These are phyloP conservation scores for Epistrophe eligans DNA, from an alignment of 2,888 invertebrate genomes.

Conservation along the genomic window DNA sequence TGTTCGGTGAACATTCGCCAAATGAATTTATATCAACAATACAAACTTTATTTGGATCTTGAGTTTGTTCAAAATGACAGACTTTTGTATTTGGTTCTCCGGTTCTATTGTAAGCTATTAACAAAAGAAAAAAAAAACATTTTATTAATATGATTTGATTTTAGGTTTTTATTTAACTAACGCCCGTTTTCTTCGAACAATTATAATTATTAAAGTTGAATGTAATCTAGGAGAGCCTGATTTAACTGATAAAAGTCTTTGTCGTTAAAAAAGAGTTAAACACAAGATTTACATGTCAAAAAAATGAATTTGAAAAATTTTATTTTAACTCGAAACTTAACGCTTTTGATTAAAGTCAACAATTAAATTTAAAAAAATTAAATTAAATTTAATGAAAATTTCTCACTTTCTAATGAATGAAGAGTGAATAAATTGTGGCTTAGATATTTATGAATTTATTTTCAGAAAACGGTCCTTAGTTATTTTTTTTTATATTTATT, in stretches of 20 bases:
- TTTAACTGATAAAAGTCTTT: too few species aligned
- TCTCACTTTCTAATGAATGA: too few species aligned
- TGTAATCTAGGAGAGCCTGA: too few species aligned
- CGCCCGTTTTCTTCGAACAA: neutral
- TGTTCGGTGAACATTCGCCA: constrained; percentile 85
- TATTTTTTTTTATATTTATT: neutral
- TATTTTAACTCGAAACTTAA: too few species aligned
- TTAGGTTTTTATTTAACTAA: neutral
- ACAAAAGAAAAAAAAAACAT: neutral
- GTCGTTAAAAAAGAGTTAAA: too few species aligned
- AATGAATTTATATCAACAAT: constrained; percentile 83
- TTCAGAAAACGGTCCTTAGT: neutral
- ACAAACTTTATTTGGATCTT: constrained; percentile 85
- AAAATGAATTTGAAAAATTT: too few species aligned
- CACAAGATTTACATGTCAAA: too few species aligned
- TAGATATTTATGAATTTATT: neutral
- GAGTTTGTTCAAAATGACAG: constrained; percentile 85
- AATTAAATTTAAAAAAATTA: too few species aligned
- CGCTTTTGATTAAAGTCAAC: too few species aligned
- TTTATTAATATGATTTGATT: neutral
- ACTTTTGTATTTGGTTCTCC: constrained; percentile 85
- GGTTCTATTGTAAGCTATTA: constrained; percentile 83
- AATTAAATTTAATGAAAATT: neutral
- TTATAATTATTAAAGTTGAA: neutral
- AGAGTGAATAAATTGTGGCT: neutral